A percentile compares a stretch with the other conserved stretches of the same genome.
phyloP scores from a whole-genome alignment of 2,797 vertebrate species.

The Danio tinwini region DNA sequence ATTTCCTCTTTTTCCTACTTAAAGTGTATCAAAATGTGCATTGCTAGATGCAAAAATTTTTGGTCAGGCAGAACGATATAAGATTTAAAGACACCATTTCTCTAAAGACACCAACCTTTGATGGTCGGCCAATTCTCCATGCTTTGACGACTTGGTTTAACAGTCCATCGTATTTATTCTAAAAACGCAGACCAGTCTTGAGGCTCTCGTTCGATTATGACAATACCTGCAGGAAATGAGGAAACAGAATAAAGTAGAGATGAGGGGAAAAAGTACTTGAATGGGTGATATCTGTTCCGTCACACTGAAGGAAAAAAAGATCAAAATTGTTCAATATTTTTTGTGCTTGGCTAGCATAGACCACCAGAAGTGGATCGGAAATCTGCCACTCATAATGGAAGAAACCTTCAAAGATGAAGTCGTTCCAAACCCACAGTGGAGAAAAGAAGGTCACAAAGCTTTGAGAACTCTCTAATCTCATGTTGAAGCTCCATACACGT shows the following conservation, averaged over 20 bases:
- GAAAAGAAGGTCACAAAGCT: constrained; percentile 25
- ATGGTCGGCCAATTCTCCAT: constrained; percentile 46
- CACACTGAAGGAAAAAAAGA: background rate
- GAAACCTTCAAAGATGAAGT: constrained; percentile 10
- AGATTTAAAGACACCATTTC: background rate
- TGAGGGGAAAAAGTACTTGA: constrained; percentile 12
- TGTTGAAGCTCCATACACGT: constrained; percentile 9
- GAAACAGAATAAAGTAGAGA: background rate
- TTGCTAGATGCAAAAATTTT: constrained; percentile 33
- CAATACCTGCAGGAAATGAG: background rate
- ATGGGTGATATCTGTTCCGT: constrained; percentile 8
- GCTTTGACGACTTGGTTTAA: constrained; percentile 53
- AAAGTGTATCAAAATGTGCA: too few relatives aligned
- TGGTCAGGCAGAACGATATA: constrained; percentile 2
- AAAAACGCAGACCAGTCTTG: constrained; percentile 1
- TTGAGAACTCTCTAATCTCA: constrained; percentile 15
- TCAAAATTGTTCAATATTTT: constrained; percentile 2
- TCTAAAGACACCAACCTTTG: constrained; percentile 24
- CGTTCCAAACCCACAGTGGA: background rate
- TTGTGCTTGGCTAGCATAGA: background rate
- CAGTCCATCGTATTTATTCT: constrained; percentile 51
- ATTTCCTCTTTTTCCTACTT: too few relatives aligned
- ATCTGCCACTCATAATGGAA: constrained; percentile 9
- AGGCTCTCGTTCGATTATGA: constrained; percentile 26
- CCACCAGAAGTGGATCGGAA: background rate